Base-by-base conservation (phyloP, 2,888 invertebrate genomes). In the Sialis lutaria region DNA sequence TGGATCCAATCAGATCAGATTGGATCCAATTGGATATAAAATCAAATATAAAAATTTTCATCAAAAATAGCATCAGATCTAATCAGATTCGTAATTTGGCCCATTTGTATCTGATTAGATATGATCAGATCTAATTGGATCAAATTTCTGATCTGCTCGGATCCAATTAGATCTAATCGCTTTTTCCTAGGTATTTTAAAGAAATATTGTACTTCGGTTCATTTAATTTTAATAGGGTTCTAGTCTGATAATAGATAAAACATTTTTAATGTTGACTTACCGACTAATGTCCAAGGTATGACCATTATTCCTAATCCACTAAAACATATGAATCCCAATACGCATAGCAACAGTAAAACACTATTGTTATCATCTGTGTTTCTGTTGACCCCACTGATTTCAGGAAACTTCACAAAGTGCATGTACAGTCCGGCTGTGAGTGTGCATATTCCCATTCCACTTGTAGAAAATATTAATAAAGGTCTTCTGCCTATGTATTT, bases 271-370 rank as follows among this genome's bases (percentile, higher is more conserved):
- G 31, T 42, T 43, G 35, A 44, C 51, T 56, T 55, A 5, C 65
- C 64, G 22, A 73, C 70, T 30, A 75, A 54, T 4, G 74, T 70
- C 76, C 76, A 76, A 1, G 75, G 75, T 47, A 75, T 72, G 6
- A 72, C 69, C 45, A 72, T 56, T 54, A 70, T 67, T 1, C 75
- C 75, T 6, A 74, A 52, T 1, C 72, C 66, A 52, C 73, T 68
- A 51, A 68, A 67, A 49, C 68, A 67, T 6, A 73, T 69, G 56
- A 72, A 75, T 6, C 66, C 60, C 12, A 74, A 57, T 6, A 73
- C 58, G 43, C 68, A 66, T 4, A 68, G 56, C 9, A 73, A 53
- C 1, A 69, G 53, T 6, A 72, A 49, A 57, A 67, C 65, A 43
- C 65, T 44, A 55, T 53, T 47, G 57, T 54, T n/a, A 57, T 49